These are phyloP conservation scores for Pseudoatta argentina DNA, from an alignment of 1,140 invertebrate genomes.

Conservation along the genomic window DNA sequence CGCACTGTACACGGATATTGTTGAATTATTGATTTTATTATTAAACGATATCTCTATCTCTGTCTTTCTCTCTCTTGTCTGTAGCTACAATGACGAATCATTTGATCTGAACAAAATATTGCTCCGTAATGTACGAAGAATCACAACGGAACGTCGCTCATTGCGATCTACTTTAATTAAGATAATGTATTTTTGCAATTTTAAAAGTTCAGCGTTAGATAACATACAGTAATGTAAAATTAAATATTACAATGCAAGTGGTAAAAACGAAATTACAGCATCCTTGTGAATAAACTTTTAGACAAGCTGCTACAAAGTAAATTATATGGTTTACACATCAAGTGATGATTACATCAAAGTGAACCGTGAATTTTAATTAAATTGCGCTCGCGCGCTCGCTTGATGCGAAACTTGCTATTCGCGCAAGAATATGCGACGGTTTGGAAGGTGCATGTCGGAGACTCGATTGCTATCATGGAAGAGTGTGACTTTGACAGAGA, in stretches of 20 bases:
- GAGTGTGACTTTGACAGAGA: conserved; percentile 79
- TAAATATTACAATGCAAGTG: not conserved
- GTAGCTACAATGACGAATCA: conserved; percentile 18
- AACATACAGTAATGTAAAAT: not conserved
- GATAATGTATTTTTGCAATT: conserved; percentile 8
- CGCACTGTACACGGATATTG: conserved; percentile 4
- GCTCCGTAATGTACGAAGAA: not conserved
- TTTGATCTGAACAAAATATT: conserved; percentile 19
- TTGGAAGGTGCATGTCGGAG: conserved; percentile 76
- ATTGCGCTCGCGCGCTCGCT: not conserved
- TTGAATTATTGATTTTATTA: conserved; percentile 55
- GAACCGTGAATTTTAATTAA: conserved; percentile 1
- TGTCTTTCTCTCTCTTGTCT: not conserved
- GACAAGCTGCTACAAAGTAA: not conserved
- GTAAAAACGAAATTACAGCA: not conserved
- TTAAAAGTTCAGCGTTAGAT: not conserved
- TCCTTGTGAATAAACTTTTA: not conserved
- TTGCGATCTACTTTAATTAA: conserved; percentile 24
- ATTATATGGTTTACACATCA: not conserved
- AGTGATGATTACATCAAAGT: not conserved
- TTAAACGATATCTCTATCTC: conserved; percentile 26
- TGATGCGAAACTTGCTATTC: not conserved
- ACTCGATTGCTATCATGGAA: conserved; percentile 80
- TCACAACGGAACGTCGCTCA: not conserved
- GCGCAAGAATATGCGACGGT: conserved; percentile 16